Evolutionary conservation across 1,140 invertebrate genomes (phyloP).

Genomic region (Caligus rogercresseyi): DNA sequence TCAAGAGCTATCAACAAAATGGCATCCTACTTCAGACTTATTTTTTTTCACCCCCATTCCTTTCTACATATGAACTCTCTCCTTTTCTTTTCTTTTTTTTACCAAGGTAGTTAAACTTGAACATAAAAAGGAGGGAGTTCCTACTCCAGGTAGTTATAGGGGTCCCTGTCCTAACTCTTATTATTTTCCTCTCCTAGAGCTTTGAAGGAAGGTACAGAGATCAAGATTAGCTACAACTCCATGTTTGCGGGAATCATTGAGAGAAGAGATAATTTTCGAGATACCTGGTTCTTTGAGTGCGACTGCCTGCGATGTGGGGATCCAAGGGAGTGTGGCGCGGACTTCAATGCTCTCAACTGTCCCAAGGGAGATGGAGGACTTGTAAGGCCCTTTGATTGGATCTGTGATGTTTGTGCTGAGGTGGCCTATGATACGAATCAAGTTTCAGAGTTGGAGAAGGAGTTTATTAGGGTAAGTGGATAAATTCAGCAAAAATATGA

Average conservation of each 20-base stretch:
- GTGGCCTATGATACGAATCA: not conserved
- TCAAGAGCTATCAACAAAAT: too few species aligned
- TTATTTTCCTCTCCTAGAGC: too few species aligned
- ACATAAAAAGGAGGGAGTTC: too few species aligned
- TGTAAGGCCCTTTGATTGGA: not conserved
- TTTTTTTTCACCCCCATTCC: too few species aligned
- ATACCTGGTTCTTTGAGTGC: not conserved
- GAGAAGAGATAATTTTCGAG: not conserved
- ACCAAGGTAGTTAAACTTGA: too few species aligned
- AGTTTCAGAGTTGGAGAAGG: not conserved
- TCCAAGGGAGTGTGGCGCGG: not conserved
- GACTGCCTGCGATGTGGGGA: not conserved
- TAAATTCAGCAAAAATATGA: not conserved
- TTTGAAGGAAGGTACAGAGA: not conserved
- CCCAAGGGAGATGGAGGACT: not conserved
- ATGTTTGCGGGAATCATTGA: not conserved
- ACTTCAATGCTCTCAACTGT: not conserved
- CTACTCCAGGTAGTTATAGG: too few species aligned
- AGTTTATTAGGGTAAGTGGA: not conserved
- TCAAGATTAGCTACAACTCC: not conserved
- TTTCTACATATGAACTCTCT: too few species aligned
- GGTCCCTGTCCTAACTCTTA: too few species aligned
- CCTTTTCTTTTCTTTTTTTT: too few species aligned
- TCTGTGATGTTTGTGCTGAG: not conserved
- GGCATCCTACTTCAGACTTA: too few species aligned